These are phyloP conservation scores for Peromyscus maniculatus DNA, from an alignment of 2,113 vertebrate genomes.

Conservation along the genomic window DNA sequence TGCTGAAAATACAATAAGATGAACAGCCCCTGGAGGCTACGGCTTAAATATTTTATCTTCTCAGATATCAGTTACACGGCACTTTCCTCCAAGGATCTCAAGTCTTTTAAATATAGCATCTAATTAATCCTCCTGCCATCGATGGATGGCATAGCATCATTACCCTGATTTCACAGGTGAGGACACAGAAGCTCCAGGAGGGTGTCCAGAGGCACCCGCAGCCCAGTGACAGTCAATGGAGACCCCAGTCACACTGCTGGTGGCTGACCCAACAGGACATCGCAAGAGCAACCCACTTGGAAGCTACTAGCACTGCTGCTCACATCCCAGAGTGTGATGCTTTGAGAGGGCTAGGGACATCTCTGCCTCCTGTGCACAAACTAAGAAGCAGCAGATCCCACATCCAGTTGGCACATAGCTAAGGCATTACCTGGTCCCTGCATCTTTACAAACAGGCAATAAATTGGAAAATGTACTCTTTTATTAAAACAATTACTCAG, in stretches of 20 bases:
- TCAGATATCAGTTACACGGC: constrained; percentile 82
- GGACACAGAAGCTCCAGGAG: constrained; percentile 37
- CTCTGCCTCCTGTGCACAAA: neutral
- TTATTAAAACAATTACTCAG: neutral
- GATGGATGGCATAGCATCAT: constrained; percentile 66
- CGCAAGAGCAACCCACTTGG: neutral
- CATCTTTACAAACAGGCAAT: neutral
- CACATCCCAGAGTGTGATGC: fast-evolving
- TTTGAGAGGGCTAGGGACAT: fast-evolving
- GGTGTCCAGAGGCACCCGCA: neutral
- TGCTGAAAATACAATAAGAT: constrained; percentile 84
- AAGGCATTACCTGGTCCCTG: neutral
- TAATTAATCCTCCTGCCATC: constrained; percentile 84
- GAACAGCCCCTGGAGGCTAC: constrained; percentile 75
- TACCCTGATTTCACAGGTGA: constrained; percentile 80
- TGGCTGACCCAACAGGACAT: neutral
- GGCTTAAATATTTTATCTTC: constrained; percentile 80
- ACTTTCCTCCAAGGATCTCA: constrained; percentile 82
- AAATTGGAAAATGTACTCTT: neutral
- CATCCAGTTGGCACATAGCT: neutral
- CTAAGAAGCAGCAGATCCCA: neutral
- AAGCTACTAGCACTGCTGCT: neutral
- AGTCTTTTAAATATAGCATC: constrained; percentile 85
- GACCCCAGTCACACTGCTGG: neutral
- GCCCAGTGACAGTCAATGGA: neutral